Percentiles rank a stretch among this genome's conserved stretches.
Conservation (phyloP, 2,113 vertebrate species). For the Octodon degus region DNA sequence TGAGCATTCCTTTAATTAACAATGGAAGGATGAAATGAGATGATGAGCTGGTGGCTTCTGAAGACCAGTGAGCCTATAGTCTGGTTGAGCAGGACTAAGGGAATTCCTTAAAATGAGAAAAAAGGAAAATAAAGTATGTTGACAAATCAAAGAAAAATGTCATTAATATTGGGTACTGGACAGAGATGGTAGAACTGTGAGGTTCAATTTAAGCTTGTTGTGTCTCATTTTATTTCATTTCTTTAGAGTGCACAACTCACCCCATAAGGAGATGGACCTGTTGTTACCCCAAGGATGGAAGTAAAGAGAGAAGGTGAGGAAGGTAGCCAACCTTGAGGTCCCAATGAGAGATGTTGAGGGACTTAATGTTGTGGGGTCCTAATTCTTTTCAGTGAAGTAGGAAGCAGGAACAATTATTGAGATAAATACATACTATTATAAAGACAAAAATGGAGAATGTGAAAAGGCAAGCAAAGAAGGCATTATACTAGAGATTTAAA, state of each 20-base stretch:
- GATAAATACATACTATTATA: background rate
- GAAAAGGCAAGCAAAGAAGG: background rate
- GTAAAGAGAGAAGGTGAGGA: background rate
- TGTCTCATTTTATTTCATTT: background rate
- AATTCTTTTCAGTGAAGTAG: background rate
- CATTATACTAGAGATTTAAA: background rate
- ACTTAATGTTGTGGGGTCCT: background rate
- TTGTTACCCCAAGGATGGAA: conserved; percentile 22
- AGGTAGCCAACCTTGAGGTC: background rate
- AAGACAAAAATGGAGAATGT: background rate
- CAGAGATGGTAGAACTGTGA: background rate
- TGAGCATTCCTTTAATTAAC: background rate
- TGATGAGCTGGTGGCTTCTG: background rate
- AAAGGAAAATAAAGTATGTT: background rate
- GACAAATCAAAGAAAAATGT: background rate
- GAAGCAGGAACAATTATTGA: background rate
- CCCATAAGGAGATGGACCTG: background rate
- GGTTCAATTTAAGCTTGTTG: background rate
- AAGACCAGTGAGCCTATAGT: background rate
- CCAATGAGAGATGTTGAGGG: background rate
- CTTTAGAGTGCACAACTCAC: background rate
- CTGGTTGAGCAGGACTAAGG: background rate
- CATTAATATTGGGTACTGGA: background rate
- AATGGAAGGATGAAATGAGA: background rate
- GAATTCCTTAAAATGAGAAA: background rate